Evolutionary conservation across 2,797 vertebrate genomes (phyloP).

Genomic region (Macropus fuliginosus): DNA sequence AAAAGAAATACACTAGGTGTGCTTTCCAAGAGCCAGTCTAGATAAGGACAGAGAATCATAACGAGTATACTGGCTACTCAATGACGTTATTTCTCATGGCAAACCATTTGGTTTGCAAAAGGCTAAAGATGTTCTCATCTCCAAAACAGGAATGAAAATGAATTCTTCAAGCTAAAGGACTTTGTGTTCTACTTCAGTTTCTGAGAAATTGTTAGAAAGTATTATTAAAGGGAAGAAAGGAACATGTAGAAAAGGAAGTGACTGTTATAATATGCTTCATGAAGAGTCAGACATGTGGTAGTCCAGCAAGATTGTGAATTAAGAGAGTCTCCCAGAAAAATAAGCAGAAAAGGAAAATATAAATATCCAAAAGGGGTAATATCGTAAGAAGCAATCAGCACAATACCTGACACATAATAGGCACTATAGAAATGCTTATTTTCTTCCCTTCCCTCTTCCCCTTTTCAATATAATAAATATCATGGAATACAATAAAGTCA

Average conservation of each 20-base stretch:
- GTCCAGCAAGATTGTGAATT: not conserved
- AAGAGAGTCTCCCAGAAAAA: not conserved
- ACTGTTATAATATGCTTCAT: not conserved
- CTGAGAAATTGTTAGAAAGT: not conserved
- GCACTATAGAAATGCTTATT: not conserved
- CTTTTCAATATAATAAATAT: not conserved
- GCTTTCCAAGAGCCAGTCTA: not conserved
- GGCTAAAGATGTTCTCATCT: not conserved
- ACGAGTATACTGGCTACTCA: not conserved
- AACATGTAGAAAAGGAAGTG: not conserved
- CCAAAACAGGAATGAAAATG: not conserved
- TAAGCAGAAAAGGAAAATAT: not conserved
- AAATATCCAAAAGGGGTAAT: not conserved
- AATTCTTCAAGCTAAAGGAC: not conserved
- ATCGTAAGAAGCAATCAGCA: not conserved
- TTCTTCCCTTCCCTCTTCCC: not conserved
- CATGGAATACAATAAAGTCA: not conserved
- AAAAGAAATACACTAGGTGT: not conserved
- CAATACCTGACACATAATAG: not conserved
- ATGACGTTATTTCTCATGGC: not conserved
- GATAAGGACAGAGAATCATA: not conserved
- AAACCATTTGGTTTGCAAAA: not conserved
- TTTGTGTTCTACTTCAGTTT: too few species aligned
- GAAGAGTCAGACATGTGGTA: not conserved
- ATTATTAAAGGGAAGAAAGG: not conserved